These are phyloP conservation scores for Girardinus metallicus DNA, from an alignment of 2,797 vertebrate species.

Conservation along the genomic window DNA sequence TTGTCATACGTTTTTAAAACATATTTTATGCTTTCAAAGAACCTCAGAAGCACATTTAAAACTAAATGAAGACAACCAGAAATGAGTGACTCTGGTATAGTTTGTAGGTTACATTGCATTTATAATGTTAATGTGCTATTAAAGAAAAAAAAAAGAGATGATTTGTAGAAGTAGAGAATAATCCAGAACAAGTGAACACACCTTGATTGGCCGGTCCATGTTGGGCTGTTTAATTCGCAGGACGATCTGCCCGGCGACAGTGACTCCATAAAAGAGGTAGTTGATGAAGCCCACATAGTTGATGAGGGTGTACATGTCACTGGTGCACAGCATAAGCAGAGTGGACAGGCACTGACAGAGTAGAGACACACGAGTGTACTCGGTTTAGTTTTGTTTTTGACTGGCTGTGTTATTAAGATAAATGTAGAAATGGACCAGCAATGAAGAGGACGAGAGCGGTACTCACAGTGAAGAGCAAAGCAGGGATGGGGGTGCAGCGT, in stretches of 20 bases:
- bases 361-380: not conserved
- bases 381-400: not conserved
- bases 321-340: conserved; percentile 93
- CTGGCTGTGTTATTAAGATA: not conserved
- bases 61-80: not conserved
- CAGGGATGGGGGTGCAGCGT: conserved; percentile 93
- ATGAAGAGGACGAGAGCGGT: not conserved
- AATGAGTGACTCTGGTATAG: not conserved
- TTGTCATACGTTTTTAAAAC: not conserved
- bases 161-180: not conserved
- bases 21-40: not conserved
- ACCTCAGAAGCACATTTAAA: not conserved
- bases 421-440: not conserved
- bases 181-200: conserved; percentile 46
- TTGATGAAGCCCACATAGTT: conserved; percentile 97
- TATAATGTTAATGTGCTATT: not conserved
- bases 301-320: conserved; percentile 96
- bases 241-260: conserved; percentile 92
- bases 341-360: conserved; percentile 87
- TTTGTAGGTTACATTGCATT: not conserved
- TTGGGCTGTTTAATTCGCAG: conserved; percentile 88
- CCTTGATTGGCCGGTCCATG: conserved; percentile 90
- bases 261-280: conserved; percentile 95
- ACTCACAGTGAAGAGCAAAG: conserved; percentile 91
- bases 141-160: not conserved